phyloP scores from a whole-genome alignment of 2,113 vertebrate species.

The Thamnophis sirtalis region DNA sequence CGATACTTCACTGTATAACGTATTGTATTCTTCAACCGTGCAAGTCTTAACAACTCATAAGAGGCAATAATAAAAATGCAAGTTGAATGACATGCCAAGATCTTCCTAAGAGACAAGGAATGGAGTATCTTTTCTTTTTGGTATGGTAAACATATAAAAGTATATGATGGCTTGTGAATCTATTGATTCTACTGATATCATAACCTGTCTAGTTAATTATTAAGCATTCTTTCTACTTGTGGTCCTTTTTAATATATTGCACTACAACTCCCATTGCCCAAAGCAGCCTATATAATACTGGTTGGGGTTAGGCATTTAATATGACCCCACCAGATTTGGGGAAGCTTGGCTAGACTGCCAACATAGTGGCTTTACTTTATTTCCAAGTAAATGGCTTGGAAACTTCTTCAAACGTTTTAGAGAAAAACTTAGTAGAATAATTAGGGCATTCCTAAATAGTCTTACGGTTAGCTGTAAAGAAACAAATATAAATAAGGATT shows the following conservation, averaged over 20 bases:
- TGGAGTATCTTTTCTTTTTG: background rate
- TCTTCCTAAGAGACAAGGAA: background rate
- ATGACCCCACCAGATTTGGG: background rate
- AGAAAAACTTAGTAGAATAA: background rate
- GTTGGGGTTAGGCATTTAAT: background rate
- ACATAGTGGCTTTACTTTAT: background rate
- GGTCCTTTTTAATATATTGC: background rate
- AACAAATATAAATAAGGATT: background rate
- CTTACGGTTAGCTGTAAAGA: background rate
- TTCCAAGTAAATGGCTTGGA: accelerated
- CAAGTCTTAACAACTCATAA: background rate
- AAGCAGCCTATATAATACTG: background rate
- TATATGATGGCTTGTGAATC: background rate
- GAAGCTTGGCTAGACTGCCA: background rate
- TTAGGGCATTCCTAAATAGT: background rate
- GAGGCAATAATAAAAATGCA: background rate
- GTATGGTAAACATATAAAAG: background rate
- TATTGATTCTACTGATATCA: background rate
- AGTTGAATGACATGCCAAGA: background rate
- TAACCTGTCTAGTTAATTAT: background rate
- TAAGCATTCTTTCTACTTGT: background rate
- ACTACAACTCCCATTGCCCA: background rate
- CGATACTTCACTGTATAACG: background rate
- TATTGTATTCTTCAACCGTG: background rate
- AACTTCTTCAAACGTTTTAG: background rate